Evolutionary conservation across 2,113 vertebrate species (phyloP).

Genomic region (Coreoperca whiteheadi): DNA sequence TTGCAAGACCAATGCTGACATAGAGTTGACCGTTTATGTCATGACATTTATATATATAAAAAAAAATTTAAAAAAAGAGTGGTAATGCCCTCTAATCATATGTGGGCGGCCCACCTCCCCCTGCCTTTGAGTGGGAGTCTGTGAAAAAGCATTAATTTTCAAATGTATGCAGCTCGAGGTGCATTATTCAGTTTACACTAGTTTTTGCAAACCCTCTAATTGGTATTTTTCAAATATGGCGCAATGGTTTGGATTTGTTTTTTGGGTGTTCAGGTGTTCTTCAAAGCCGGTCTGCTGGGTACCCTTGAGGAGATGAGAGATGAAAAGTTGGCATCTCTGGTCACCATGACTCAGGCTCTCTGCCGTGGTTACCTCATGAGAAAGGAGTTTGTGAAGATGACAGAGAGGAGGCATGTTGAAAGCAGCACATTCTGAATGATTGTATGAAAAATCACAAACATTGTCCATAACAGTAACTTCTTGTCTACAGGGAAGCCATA

Average conservation of each 20-base stretch:
- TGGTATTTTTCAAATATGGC: no score
- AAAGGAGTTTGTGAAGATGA: slow-evolving; percentile 71
- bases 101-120: no score
- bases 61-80: no score
- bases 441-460: fast-evolving
- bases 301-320: slow-evolving; percentile 75
- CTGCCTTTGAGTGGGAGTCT: no score
- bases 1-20: no score
- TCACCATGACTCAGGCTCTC: slow-evolving; percentile 73
- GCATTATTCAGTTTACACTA: no score
- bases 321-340: slow-evolving; percentile 67
- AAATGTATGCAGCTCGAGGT: no score
- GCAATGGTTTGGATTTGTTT: not conserved
- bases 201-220: no score
- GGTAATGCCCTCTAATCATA: no score
- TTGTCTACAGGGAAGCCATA: slow-evolving; percentile 61
- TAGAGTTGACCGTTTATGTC: no score
- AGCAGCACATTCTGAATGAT: not conserved
- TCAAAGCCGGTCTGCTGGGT: slow-evolving; percentile 73
- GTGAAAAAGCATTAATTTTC: no score
- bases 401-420: slow-evolving; percentile 54
- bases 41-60: no score
- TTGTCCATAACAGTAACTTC: not conserved
- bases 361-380: slow-evolving; percentile 69
- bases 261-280: slow-evolving; percentile 58